These are phyloP conservation scores for Sarcoramphus papa DNA, from an alignment of 2,797 vertebrate species.

Conservation along the genomic window DNA sequence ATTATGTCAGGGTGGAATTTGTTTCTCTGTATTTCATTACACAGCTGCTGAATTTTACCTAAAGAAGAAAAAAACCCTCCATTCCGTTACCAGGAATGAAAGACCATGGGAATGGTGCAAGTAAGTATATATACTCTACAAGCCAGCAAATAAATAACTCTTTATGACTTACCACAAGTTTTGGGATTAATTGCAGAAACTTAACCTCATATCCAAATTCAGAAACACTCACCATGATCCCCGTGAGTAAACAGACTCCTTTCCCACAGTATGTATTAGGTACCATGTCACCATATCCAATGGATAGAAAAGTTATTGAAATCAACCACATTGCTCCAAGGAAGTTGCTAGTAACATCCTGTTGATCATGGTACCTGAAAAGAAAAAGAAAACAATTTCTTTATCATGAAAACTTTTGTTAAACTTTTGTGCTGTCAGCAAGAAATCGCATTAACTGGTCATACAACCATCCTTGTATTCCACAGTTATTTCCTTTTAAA, in stretches of 20 bases:
- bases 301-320: slow-evolving; percentile 99
- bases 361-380: slow-evolving; percentile 95
- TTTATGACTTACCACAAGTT: background rate
- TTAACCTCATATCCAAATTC: background rate
- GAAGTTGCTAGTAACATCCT: slow-evolving; percentile 98
- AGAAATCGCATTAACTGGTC: background rate
- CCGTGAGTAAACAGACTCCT: slow-evolving; percentile 98
- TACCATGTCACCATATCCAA: slow-evolving; percentile 99
- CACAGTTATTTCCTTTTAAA: background rate
- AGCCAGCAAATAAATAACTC: background rate
- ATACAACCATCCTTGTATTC: background rate
- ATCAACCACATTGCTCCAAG: slow-evolving; percentile 99
- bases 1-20: background rate
- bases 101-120: background rate
- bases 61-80: background rate
- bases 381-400: background rate
- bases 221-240: slow-evolving; percentile 92
- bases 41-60: background rate
- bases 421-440: background rate
- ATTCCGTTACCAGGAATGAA: background rate
- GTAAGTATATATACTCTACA: background rate
- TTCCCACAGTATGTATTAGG: slow-evolving; percentile 99
- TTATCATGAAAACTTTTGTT: background rate
- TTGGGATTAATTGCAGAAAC: background rate
- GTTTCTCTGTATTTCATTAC: background rate